Percentiles rank a stretch among this genome's conserved stretches.
Conservation (phyloP, 2,888 invertebrate genomes). For the Invenusta paracnida region DNA sequence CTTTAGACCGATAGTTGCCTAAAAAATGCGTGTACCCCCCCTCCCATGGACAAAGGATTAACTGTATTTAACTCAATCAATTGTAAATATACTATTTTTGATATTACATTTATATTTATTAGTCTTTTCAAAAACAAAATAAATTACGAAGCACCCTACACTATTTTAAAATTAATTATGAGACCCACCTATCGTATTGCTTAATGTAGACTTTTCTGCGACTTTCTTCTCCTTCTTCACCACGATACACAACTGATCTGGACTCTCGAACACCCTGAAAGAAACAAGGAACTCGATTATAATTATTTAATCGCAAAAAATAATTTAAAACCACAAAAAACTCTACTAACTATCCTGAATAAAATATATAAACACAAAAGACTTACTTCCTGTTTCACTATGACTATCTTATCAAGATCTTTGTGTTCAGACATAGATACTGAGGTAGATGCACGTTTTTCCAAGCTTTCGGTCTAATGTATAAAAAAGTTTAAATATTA, state of each 20-base stretch:
- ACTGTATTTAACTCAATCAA: too few relatives aligned
- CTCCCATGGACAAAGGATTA: too few relatives aligned
- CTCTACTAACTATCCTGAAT: neutral
- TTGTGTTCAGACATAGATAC: neutral
- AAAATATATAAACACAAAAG: neutral
- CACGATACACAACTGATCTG: slow-evolving; percentile 7
- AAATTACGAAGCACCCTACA: neutral
- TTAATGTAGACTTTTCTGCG: neutral
- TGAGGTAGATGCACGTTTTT: neutral
- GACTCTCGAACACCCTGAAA: neutral
- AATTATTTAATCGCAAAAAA: neutral
- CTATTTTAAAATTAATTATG: neutral
- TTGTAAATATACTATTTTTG: too few relatives aligned
- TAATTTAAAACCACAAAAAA: neutral
- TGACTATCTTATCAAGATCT: slow-evolving; percentile 12
- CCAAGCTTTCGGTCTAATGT: neutral
- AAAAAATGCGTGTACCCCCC: too few relatives aligned
- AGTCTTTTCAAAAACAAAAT: too few relatives aligned
- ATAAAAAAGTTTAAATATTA: neutral
- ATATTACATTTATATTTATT: too few relatives aligned
- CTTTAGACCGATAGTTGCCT: neutral
- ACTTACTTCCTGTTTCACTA: neutral
- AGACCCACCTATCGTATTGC: neutral
- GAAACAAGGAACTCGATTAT: neutral
- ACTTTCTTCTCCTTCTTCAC: neutral